Base-by-base conservation (phyloP, 2,888 invertebrate genomes). In the Morpho deidamia region DNA sequence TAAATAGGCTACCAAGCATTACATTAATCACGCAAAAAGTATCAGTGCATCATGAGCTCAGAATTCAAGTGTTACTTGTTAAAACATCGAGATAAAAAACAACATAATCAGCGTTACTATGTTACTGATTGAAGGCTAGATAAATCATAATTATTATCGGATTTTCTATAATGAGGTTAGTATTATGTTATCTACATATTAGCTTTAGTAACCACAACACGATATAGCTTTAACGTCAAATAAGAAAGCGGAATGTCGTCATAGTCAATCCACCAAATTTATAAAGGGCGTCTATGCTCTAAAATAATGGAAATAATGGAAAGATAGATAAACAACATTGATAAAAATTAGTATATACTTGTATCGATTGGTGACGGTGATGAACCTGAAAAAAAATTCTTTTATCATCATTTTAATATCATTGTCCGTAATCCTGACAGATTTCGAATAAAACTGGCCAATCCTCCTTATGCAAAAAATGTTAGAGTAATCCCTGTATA, bases 301-400 rank as follows among this genome's bases (percentile, higher is more conserved):
- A 23, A 23, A 23, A 5, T 23, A 5, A 23, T 23, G 23, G 4
- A 23, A 23, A 23, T 23, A 23, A 23, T 23, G 23, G 23, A 35
- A 38, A 55, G 34, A 34, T 34, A 48, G 32, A 48, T n/a, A 44
- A 44, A 58, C 49, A 59, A 53, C 41, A 58, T 53, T 11, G 11
- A 39, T 72, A 77, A 71, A 79, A 37, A 37, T 37, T 37, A 37
- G 7, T n/a, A 83, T 81, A 77, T 89, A 89, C 88, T 89, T 89
- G 86, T 71, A 60, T 84, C 78, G 62, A 74, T 77, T 58, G 83
- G 78, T 67, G 79, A 76, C 79, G 79, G 72, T 80, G 87, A 80
- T 71, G 77, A 82, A 80, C 88, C 88, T 88, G 88, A 67, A 87
- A 84, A 78, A 71, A 78, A 60, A 60, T 58, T 41, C 48, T 42